Percentiles rank a stretch among this genome's conserved stretches.
Conservation (phyloP, 2,113 vertebrate species). For the Anser cygnoides region DNA sequence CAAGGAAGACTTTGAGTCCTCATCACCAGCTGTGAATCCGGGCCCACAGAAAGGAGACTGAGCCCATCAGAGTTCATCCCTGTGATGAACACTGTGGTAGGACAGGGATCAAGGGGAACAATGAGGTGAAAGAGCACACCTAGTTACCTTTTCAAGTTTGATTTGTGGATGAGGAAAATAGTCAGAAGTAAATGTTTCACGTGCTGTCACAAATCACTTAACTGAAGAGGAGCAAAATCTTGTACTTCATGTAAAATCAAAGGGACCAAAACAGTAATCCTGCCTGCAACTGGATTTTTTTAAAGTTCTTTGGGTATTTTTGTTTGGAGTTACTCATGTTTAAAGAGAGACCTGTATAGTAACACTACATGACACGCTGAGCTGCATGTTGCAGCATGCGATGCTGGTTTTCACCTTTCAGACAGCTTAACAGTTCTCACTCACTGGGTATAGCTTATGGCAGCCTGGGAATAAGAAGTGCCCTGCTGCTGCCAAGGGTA, state of each 20-base stretch:
- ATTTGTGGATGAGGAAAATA: background rate
- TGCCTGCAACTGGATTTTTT: background rate
- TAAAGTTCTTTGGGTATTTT: background rate
- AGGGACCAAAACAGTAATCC: background rate
- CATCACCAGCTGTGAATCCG: background rate
- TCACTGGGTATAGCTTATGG: background rate
- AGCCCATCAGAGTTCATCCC: background rate
- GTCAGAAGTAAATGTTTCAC: background rate
- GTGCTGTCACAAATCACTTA: background rate
- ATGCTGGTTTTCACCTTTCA: background rate
- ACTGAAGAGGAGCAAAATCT: background rate
- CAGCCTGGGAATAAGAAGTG: background rate
- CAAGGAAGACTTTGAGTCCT: background rate
- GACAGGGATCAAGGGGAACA: background rate
- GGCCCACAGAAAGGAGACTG: background rate
- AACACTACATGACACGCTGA: background rate
- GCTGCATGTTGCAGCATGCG: background rate
- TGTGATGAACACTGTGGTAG: background rate
- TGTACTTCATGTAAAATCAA: background rate
- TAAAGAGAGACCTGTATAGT: background rate
- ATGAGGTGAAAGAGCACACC: background rate
- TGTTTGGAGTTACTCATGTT: background rate
- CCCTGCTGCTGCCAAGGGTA: background rate
- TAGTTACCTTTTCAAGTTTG: background rate
- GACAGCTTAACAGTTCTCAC: background rate